Percentiles rank a stretch among this genome's conserved stretches.
These are phyloP conservation scores for Drosophila meridionalis DNA, from an alignment of 2,888 invertebrate genomes.

Conservation along the genomic window DNA sequence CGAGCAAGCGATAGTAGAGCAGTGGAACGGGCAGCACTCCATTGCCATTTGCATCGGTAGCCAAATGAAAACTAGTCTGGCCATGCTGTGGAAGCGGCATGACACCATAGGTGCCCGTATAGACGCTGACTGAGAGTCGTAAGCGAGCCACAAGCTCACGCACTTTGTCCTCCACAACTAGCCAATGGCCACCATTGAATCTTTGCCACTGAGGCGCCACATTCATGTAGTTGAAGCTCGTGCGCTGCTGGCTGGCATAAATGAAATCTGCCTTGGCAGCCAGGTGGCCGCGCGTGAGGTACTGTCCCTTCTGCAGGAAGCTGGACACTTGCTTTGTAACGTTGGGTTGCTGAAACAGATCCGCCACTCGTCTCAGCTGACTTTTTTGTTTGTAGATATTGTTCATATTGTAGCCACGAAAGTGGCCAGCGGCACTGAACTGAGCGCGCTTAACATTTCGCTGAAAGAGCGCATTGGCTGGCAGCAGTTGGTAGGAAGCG, in stretches of 20 bases:
- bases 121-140: slow-evolving; percentile 84
- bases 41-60: background rate
- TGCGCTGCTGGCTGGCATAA: slow-evolving; percentile 86
- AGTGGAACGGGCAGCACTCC: slow-evolving; percentile 6
- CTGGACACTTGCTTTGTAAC: background rate
- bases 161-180: slow-evolving; percentile 85
- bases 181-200: slow-evolving; percentile 88
- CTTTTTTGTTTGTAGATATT: slow-evolving; percentile 36
- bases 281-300: slow-evolving; percentile 86
- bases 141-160: slow-evolving; percentile 84
- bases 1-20: slow-evolving; percentile 10
- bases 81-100: slow-evolving; percentile 82
- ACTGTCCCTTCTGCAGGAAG: slow-evolving; percentile 58
- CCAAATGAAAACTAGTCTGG: background rate
- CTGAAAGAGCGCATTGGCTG: slow-evolving; percentile 72
- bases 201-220: slow-evolving; percentile 87
- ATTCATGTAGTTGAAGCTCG: slow-evolving; percentile 87
- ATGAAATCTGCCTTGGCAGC: slow-evolving; percentile 86
- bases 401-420: slow-evolving; percentile 77
- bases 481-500: slow-evolving; percentile 75
- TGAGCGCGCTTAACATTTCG: slow-evolving; percentile 77
- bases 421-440: slow-evolving; percentile 83
- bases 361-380: slow-evolving; percentile 80
- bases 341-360: slow-evolving; percentile 64
- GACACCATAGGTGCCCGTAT: slow-evolving; percentile 87